Evolutionary conservation across 2,797 vertebrate species (phyloP).

Genomic region (Oreonectes daqikongensis): DNA sequence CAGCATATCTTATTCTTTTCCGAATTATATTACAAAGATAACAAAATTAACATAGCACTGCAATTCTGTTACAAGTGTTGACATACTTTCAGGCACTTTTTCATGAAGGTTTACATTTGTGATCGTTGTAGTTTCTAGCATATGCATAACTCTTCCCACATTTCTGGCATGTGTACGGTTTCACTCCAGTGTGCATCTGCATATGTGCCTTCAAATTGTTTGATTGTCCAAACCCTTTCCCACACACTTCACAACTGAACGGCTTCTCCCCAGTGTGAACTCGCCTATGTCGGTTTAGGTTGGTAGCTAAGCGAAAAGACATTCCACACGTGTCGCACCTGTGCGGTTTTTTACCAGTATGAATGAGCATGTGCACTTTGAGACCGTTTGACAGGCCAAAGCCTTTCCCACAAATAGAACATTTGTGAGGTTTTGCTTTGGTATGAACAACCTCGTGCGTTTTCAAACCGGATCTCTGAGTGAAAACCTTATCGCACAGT

Average conservation of each 20-base stretch:
- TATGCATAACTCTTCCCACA: constrained; percentile 64
- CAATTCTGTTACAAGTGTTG: neutral
- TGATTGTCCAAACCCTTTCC: constrained; percentile 75
- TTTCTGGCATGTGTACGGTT: constrained; percentile 75
- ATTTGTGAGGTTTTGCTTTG: constrained; percentile 52
- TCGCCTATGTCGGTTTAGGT: constrained; percentile 73
- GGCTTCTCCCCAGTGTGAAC: constrained; percentile 64
- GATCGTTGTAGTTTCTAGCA: constrained; percentile 60
- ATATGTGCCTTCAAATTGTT: constrained; percentile 79
- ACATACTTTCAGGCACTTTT: neutral
- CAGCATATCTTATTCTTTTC: neutral
- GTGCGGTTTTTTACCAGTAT: constrained; percentile 77
- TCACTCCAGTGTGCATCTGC: constrained; percentile 77
- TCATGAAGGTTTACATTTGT: constrained; percentile 57
- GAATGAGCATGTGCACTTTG: constrained; percentile 67
- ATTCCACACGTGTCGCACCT: constrained; percentile 75
- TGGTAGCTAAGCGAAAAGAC: constrained; percentile 72
- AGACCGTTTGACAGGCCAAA: constrained; percentile 58
- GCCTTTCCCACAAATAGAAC: constrained; percentile 54
- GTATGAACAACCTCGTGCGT: constrained; percentile 78
- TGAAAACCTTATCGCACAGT: constrained; percentile 76
- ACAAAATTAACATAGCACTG: neutral
- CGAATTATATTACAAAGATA: neutral
- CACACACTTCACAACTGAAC: constrained; percentile 74
- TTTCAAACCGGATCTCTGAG: constrained; percentile 73